A percentile compares a stretch with the other conserved stretches of the same genome.
phyloP scores from a whole-genome alignment of 2,113 vertebrate genomes.

The Tragelaphus strepsiceros region DNA sequence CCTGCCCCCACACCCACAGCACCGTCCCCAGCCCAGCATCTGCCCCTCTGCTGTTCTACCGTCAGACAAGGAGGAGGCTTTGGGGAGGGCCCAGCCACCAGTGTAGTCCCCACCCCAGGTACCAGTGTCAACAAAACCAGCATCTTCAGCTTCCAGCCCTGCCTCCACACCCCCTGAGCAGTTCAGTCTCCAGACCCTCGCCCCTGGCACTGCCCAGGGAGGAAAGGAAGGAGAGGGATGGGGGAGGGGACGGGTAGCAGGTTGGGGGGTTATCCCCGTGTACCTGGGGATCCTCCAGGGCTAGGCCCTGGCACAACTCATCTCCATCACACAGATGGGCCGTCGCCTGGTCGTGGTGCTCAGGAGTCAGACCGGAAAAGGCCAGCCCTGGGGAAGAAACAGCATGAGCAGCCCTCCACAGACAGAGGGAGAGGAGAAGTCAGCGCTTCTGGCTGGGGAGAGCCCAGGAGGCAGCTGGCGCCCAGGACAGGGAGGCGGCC shows the following conservation, averaged over 20 bases:
- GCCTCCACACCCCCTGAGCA: not conserved
- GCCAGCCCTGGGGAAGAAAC: not conserved
- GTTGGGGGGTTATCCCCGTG: too few relatives aligned
- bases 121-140: not conserved
- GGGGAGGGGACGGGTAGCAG: not conserved
- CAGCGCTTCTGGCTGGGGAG: not conserved
- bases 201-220: not conserved
- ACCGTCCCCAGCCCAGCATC: not conserved
- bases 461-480: too few relatives aligned
- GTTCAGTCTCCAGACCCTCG: not conserved
- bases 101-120: accelerated
- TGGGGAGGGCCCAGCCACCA: not conserved
- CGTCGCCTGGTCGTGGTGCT: accelerated
- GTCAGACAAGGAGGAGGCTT: not conserved
- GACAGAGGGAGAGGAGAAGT: not conserved
- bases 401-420: not conserved
- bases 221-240: too few relatives aligned
- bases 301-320: not conserved
- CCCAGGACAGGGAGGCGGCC: not conserved
- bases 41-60: not conserved
- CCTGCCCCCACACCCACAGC: not conserved
- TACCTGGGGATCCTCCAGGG: not conserved
- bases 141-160: not conserved
- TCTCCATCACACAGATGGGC: not conserved
- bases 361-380: not conserved